Conservation (phyloP, 2,888 invertebrate genomes). For the Melikaiella ostensackeni region DNA sequence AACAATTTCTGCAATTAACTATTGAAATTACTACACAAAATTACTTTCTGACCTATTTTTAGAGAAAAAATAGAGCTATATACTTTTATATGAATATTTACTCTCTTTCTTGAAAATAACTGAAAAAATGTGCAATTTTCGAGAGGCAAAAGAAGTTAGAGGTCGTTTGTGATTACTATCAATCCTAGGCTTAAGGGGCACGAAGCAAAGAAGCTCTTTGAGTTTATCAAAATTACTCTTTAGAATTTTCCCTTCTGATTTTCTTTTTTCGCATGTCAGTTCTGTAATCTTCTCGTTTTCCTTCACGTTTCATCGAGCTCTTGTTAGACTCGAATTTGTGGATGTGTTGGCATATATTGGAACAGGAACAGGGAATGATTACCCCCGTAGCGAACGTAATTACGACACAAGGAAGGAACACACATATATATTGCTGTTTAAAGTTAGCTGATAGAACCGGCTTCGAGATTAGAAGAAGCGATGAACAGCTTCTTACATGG, state of each 20-base stretch:
- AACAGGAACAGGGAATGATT: constrained; percentile 55
- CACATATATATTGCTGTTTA: constrained; percentile 75
- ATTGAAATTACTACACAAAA: background rate
- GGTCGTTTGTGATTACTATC: constrained; percentile 30
- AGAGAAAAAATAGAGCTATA: background rate
- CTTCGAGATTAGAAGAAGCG: constrained; percentile 66
- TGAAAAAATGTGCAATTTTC: background rate
- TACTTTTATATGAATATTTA: background rate
- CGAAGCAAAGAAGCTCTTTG: constrained; percentile 4
- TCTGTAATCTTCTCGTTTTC: constrained; percentile 35
- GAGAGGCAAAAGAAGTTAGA: constrained; percentile 12
- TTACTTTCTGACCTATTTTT: background rate
- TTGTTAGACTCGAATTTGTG: constrained; percentile 16
- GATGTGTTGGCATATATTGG: constrained; percentile 18
- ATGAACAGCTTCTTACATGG: constrained; percentile 55
- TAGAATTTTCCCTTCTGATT: constrained; percentile 24
- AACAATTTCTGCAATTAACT: background rate
- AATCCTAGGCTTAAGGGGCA: background rate
- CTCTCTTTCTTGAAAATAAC: background rate
- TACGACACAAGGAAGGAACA: constrained; percentile 62
- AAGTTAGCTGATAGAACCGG: constrained; percentile 65
- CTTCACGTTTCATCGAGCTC: constrained; percentile 32
- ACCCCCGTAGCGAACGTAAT: constrained; percentile 65
- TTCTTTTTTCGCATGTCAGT: constrained; percentile 20
- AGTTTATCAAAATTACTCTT: constrained; percentile 30